Evolutionary conservation across 2,797 vertebrate species (phyloP), one percentile per base, ranked within the genome.

Genomic region (Aphelocoma californica): DNA sequence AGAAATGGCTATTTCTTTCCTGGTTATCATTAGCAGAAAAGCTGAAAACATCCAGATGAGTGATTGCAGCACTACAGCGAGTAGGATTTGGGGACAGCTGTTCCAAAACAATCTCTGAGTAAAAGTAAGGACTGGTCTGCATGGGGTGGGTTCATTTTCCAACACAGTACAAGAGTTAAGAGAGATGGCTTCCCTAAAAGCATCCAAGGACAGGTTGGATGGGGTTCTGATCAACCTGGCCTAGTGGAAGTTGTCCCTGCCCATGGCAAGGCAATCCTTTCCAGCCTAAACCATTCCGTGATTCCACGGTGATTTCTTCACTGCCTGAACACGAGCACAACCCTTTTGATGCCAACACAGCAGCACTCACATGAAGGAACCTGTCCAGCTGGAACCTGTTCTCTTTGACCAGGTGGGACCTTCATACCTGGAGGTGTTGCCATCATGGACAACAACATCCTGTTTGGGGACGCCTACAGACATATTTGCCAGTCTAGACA

Each of bases 251-350:
- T 8, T 58, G n/a, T 45, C 24, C 44, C 79, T 82, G 32, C 32
- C 64, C 24, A 15, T 29, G 48, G 23, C 23, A 69, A 51, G 51
- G 10, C 21, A 29, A 14, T 34, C 7, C n/a, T 50, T 40, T 47
- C 58, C 58, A 58, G 19, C 25, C 25, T 21, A 24, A 34, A 19
- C 18, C 7, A 28, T 53, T 40, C 44, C 36, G 8, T 11, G 40
- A 6, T 34, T 61, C 26, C 36, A 10, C 1, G 3, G n/a, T 18
- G 38, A 58, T 7, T 78, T 58, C 15, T 81, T 36, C 0, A 0
- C 48, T 64, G 42, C 5, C 65, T 48, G 44, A 83, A 60, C n/a
- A 38, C 0, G 0, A 58, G 28, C n/a, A 56, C 0, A 1, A 24
- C 44, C 1, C 11, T 65, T 74, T 12, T 18, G 32, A 40, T 29